Evolutionary conservation across 2,888 invertebrate species (phyloP).

Genomic region (Yponomeuta evonymella): DNA sequence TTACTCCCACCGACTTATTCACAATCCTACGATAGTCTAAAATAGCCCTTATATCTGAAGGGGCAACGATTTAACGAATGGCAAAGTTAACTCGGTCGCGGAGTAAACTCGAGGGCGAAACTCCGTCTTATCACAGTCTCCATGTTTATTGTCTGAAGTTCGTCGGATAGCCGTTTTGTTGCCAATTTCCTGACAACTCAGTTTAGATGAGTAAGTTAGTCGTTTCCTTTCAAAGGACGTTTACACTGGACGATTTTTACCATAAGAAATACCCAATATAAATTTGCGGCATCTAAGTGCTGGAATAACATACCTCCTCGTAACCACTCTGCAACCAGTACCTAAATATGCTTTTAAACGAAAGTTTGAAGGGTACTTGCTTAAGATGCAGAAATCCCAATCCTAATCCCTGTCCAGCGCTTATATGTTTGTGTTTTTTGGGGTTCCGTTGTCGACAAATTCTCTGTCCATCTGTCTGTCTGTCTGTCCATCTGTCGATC

Average conservation of each 20-base stretch:
- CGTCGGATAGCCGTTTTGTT: conserved; percentile 61
- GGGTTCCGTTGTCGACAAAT: no score
- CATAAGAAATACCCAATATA: not conserved
- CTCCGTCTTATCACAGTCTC: conserved; percentile 43
- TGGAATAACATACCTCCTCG: no score
- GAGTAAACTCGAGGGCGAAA: not conserved
- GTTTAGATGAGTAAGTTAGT: conserved; percentile 62
- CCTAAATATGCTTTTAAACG: no score
- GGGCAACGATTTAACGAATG: not conserved
- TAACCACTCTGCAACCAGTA: no score
- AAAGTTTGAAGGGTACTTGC: no score
- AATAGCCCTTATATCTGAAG: not conserved
- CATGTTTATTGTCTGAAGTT: conserved; percentile 69
- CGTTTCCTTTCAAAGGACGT: conserved; percentile 33
- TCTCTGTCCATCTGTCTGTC: no score
- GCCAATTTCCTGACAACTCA: conserved; percentile 55
- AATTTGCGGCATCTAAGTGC: no score
- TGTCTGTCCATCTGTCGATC: no score
- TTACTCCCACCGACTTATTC: not conserved
- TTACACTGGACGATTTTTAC: conserved; percentile 28
- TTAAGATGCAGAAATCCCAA: no score
- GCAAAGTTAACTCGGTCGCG: not conserved
- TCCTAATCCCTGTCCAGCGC: no score
- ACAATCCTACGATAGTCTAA: not conserved
- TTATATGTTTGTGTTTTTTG: no score